Conservation (phyloP, 2,797 vertebrate species). For the Antennarius maculatus region DNA sequence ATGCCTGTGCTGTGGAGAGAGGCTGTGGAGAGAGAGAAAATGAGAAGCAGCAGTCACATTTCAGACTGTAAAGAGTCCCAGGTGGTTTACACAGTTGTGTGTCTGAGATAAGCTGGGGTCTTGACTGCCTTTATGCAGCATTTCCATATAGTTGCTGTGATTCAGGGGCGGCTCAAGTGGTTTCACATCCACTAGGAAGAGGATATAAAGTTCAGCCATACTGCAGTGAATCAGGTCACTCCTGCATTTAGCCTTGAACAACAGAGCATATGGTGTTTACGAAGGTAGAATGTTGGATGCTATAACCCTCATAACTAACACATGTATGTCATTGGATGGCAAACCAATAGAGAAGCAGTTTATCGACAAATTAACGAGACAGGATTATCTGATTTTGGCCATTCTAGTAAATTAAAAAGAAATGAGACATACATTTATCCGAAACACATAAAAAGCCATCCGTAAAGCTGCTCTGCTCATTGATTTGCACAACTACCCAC, state of each 20-base stretch:
- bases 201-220: conserved; percentile 3
- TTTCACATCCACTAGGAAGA: conserved; percentile 18
- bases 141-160: conserved; percentile 46
- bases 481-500: conserved; percentile 10
- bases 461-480: conserved; percentile 9
- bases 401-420: conserved; percentile 29
- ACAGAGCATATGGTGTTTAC: neutral
- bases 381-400: conserved; percentile 10
- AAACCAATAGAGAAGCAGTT: conserved; percentile 1
- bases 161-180: conserved; percentile 23
- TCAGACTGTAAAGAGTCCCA: conserved; percentile 64
- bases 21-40: conserved; percentile 1
- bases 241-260: conserved; percentile 7
- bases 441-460: conserved; percentile 14
- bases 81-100: conserved; percentile 58
- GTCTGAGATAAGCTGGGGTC: conserved; percentile 64
- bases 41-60: conserved; percentile 54
- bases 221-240: neutral
- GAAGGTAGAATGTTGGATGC: neutral
- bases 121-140: conserved; percentile 56
- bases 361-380: neutral
- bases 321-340: neutral
- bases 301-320: neutral
- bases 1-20: conserved; percentile 51
- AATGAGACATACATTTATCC: conserved; percentile 14